phyloP scores from a whole-genome alignment of 2,113 vertebrate genomes.

The Rhinolophus sinicus region DNA sequence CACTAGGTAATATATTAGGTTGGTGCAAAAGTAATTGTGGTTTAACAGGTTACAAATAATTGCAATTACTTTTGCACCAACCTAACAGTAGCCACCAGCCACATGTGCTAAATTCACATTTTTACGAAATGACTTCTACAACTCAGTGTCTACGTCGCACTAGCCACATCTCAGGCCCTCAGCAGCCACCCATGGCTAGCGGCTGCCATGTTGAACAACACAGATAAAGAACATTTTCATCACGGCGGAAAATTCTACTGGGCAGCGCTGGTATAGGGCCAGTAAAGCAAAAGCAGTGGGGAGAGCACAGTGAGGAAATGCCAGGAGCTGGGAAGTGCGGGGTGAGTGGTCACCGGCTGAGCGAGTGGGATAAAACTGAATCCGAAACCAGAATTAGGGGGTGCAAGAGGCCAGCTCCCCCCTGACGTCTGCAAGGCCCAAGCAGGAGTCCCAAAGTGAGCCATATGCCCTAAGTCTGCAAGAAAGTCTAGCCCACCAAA shows the following conservation, averaged over 20 bases:
- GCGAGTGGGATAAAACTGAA: fast-evolving
- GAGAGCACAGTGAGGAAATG: neutral
- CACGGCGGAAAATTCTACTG: neutral
- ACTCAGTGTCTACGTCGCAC: neutral
- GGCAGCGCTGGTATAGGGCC: fast-evolving
- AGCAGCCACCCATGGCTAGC: fast-evolving
- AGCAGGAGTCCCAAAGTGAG: neutral
- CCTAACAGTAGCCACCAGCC: neutral
- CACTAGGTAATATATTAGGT: no score
- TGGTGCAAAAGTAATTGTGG: no score
- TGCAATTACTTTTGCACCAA: no score
- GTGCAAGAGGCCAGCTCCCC: neutral
- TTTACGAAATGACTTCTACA: neutral
- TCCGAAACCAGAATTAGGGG: neutral
- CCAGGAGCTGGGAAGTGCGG: no score
- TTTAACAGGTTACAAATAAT: no score
- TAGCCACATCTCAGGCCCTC: neutral
- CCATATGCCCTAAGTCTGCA: fast-evolving
- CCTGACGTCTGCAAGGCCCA: neutral
- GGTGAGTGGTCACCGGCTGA: fast-evolving
- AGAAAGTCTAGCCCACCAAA: neutral
- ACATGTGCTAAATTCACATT: neutral
- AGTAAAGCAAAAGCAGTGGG: fast-evolving
- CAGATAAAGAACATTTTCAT: neutral
- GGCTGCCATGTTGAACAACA: fast-evolving